These are phyloP conservation scores for Hybos culiciformis DNA, from an alignment of 2,888 invertebrate species.

Conservation along the genomic window DNA sequence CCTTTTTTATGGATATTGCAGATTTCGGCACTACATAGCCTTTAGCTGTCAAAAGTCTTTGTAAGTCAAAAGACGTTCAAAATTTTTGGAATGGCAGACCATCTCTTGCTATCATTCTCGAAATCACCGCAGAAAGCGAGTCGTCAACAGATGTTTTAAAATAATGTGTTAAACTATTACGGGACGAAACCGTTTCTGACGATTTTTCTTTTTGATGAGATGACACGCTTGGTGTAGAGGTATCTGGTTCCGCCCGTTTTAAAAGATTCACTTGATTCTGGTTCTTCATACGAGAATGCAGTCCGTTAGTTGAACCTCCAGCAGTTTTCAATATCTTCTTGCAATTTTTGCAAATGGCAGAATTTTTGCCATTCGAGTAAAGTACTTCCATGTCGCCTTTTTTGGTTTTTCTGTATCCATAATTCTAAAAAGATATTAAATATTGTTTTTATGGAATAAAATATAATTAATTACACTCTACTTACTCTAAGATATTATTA, in stretches of 20 bases:
- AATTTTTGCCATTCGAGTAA: background rate
- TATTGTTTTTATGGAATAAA: too few relatives aligned
- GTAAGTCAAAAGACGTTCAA: background rate
- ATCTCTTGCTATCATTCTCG: background rate
- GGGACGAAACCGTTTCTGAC: background rate
- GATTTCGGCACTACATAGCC: constrained; percentile 2
- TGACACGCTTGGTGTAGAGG: too few relatives aligned
- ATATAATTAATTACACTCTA: too few relatives aligned
- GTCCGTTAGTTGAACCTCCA: background rate
- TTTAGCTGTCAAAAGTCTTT: background rate
- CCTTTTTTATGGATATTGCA: background rate
- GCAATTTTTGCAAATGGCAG: background rate
- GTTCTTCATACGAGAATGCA: background rate
- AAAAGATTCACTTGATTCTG: background rate
- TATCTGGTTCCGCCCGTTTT: background rate
- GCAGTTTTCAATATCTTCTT: background rate
- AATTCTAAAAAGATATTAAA: too few relatives aligned
- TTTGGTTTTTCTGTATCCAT: too few relatives aligned
- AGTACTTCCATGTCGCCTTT: too few relatives aligned
- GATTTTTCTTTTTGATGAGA: background rate
- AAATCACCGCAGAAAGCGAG: background rate
- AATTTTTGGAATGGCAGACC: background rate
- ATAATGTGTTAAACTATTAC: background rate
- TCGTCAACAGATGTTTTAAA: background rate
- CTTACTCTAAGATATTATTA: too few relatives aligned